Evolutionary conservation across 2,113 vertebrate genomes (phyloP).

Genomic region (Eretmochelys imbricata): DNA sequence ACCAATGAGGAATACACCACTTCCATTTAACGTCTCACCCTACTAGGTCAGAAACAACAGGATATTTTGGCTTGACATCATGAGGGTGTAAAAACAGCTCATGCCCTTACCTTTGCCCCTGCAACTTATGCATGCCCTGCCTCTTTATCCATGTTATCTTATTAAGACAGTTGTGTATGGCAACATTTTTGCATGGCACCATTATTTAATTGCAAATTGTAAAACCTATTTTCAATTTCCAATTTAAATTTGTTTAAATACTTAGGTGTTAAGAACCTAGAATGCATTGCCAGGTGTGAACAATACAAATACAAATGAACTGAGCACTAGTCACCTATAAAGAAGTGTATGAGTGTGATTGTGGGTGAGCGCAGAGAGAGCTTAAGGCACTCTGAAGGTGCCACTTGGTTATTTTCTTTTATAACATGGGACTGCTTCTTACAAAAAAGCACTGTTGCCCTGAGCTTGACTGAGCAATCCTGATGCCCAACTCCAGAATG

Average conservation of each 20-base stretch:
- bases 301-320: neutral
- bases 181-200: neutral
- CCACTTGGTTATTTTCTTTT: neutral
- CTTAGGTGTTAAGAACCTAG: neutral
- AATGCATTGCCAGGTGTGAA: neutral
- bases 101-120: neutral
- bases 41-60: neutral
- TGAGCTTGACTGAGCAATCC: constrained; percentile 40
- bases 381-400: neutral
- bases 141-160: neutral
- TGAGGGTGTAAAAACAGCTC: neutral
- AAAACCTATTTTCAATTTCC: neutral
- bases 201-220: neutral
- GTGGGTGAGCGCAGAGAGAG: neutral
- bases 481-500: constrained; percentile 42
- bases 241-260: neutral
- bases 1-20: neutral
- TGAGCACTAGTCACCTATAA: neutral
- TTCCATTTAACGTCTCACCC: constrained; percentile 15
- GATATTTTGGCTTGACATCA: neutral
- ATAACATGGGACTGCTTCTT: neutral
- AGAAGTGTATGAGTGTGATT: neutral
- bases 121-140: neutral
- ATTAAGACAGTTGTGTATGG: neutral
- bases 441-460: neutral